Evolutionary conservation across 2,888 invertebrate species (phyloP).

Genomic region (Sturmia bella): DNA sequence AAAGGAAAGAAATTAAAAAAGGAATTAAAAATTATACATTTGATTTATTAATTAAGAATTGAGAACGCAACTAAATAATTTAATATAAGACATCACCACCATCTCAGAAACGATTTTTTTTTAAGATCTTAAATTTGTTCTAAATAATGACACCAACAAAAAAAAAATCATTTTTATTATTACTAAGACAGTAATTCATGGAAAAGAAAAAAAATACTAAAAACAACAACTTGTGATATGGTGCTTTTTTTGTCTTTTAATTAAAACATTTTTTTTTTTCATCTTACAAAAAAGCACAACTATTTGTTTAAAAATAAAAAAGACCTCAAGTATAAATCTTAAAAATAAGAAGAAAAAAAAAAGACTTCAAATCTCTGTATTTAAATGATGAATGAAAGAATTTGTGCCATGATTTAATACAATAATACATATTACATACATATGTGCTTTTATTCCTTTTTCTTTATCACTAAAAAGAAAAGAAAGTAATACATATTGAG

Average conservation of each 20-base stretch:
- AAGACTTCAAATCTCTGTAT: slow-evolving; percentile 15
- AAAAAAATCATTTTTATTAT: too few species aligned
- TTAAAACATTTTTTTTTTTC: slow-evolving; percentile 19
- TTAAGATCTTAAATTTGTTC: too few species aligned
- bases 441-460: slow-evolving; percentile 30
- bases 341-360: slow-evolving; percentile 3
- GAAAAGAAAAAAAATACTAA: not conserved
- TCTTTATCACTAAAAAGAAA: not conserved
- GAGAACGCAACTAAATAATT: too few species aligned
- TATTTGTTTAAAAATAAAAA: slow-evolving; percentile 33
- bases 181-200: too few species aligned
- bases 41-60: too few species aligned
- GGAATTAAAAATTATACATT: not conserved
- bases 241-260: slow-evolving; percentile 39
- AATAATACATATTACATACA: slow-evolving; percentile 43
- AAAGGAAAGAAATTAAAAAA: too few species aligned
- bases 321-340: slow-evolving; percentile 47
- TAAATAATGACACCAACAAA: too few species aligned
- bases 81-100: too few species aligned
- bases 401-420: slow-evolving; percentile 54
- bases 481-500: too few species aligned
- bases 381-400: slow-evolving; percentile 22
- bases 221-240: slow-evolving; percentile 50
- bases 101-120: too few species aligned
- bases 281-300: slow-evolving; percentile 45